phyloP scores from a whole-genome alignment of 1,140 invertebrate species.

The Belonocnema kinseyi region DNA sequence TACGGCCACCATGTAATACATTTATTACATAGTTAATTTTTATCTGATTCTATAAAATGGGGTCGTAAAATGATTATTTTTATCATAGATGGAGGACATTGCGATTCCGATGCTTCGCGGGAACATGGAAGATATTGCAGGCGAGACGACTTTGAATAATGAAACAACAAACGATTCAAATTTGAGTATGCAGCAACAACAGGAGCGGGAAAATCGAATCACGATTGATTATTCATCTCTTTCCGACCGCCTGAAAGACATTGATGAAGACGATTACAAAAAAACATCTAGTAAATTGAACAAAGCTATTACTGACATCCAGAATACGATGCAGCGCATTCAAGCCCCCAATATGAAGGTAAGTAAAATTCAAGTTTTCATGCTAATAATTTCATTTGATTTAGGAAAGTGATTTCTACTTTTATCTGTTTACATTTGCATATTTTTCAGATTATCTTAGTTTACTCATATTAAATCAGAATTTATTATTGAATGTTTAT shows the following conservation, averaged over 20 bases:
- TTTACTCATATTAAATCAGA: no score
- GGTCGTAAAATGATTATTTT: no score
- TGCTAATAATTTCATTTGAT: no score
- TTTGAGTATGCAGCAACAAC: slow-evolving; percentile 68
- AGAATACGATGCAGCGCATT: slow-evolving; percentile 93
- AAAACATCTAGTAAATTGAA: slow-evolving; percentile 88
- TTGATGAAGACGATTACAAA: slow-evolving; percentile 92
- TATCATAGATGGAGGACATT: slow-evolving; percentile 91
- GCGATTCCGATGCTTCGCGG: slow-evolving; percentile 91
- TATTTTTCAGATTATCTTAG: no score
- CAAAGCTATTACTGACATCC: slow-evolving; percentile 90
- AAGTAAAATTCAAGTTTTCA: slow-evolving; percentile 31
- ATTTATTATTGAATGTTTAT: no score
- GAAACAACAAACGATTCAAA: slow-evolving; percentile 63
- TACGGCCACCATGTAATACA: no score
- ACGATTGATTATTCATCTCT: slow-evolving; percentile 91
- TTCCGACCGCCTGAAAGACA: slow-evolving; percentile 88
- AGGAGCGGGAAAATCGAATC: slow-evolving; percentile 79
- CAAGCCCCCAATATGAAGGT: slow-evolving; percentile 98
- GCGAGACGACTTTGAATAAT: slow-evolving; percentile 64
- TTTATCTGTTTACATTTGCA: no score
- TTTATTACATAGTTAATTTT: no score
- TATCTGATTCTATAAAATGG: no score
- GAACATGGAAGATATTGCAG: slow-evolving; percentile 93
- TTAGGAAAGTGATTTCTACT: no score